A percentile compares a stretch with the other conserved stretches of the same genome.
phyloP scores from a whole-genome alignment of 2,888 invertebrate genomes.

The Agonopterix alstromeriana region DNA sequence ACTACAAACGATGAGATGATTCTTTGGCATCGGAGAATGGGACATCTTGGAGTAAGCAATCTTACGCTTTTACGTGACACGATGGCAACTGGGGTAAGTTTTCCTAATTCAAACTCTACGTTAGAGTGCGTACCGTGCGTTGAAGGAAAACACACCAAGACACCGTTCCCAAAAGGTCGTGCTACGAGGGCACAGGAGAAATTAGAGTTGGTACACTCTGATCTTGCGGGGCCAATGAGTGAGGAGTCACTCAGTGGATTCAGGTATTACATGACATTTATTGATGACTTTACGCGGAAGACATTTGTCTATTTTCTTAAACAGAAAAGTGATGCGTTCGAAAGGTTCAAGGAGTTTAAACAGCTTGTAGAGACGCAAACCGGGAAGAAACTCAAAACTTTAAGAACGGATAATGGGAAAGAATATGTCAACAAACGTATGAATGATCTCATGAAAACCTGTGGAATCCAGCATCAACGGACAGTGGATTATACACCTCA shows the following conservation, averaged over 20 bases:
- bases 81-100: neutral
- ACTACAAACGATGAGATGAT: neutral
- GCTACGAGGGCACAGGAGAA: constrained; percentile 1
- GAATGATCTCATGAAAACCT: constrained; percentile 1
- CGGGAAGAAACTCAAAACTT: constrained; percentile 1
- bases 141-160: constrained; percentile 1
- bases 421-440: constrained; percentile 12
- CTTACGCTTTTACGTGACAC: neutral
- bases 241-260: neutral
- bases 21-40: neutral
- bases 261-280: constrained; percentile 5
- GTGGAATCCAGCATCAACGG: constrained; percentile 19
- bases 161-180: neutral
- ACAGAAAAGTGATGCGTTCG: constrained; percentile 6
- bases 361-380: constrained; percentile 6
- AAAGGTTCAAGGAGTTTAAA: constrained; percentile 1
- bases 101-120: neutral
- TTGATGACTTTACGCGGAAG: constrained; percentile 8
- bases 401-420: constrained; percentile 5
- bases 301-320: constrained; percentile 12
- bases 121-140: constrained; percentile 2
- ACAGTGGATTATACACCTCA: constrained; percentile 23
- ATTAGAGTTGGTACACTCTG: constrained; percentile 8
- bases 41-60: neutral
- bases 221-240: constrained; percentile 5